phyloP scores from a whole-genome alignment of 2,888 invertebrate genomes.

The Pyrocoelia pectoralis region DNA sequence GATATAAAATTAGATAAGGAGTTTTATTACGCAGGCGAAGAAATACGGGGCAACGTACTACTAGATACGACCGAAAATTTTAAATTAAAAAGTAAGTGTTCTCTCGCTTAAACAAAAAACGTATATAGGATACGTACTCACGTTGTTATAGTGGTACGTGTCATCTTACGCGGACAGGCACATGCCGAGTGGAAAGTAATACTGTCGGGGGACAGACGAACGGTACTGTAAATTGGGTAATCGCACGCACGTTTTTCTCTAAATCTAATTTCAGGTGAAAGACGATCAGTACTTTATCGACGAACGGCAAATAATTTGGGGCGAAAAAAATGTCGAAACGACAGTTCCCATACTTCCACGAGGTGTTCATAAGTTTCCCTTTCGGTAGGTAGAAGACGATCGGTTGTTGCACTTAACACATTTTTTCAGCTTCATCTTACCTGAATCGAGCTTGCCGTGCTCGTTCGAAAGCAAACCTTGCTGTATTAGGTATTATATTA shows the following conservation, averaged over 20 bases:
- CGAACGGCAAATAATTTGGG: conserved; percentile 76
- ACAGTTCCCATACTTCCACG: conserved; percentile 73
- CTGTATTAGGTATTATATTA: conserved; percentile 76
- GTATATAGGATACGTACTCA: not conserved
- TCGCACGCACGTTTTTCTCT: not conserved
- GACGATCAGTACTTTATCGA: conserved; percentile 82
- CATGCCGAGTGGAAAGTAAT: conserved; percentile 81
- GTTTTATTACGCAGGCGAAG: conserved; percentile 79
- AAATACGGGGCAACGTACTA: conserved; percentile 71
- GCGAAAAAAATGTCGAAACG: conserved; percentile 71
- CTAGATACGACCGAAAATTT: conserved; percentile 78
- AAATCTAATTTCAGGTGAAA: conserved; percentile 59
- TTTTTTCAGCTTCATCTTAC: conserved; percentile 67
- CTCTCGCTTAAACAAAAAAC: too few relatives aligned
- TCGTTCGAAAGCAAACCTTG: conserved; percentile 80
- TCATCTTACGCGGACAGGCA: conserved; percentile 76
- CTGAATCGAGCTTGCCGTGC: conserved; percentile 76
- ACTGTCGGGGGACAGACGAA: conserved; percentile 75
- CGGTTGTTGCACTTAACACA: too few relatives aligned
- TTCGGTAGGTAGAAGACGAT: conserved; percentile 58
- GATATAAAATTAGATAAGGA: conserved; percentile 79
- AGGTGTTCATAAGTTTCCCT: conserved; percentile 74
- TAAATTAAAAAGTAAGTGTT: conserved; percentile 74
- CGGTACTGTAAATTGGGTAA: conserved; percentile 56
- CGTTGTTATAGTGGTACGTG: conserved; percentile 65